Percentiles rank a stretch among this genome's conserved stretches.
These are phyloP conservation scores for Chrysogorgia sp. DNA, from an alignment of 92 coral and sea anemone genomes.

Conservation along the genomic window DNA sequence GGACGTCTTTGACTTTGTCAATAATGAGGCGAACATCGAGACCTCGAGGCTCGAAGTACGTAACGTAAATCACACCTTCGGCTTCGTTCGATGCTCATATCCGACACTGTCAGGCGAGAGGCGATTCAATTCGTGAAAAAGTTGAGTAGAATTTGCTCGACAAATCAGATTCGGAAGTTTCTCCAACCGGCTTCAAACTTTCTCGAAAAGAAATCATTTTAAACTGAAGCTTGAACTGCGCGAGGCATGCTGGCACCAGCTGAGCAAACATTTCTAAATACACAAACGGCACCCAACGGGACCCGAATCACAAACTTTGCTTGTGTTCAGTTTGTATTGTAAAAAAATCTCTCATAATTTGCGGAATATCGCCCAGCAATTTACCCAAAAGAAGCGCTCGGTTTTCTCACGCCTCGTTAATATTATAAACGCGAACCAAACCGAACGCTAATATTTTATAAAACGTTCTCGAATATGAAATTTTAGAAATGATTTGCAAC, in stretches of 20 bases:
- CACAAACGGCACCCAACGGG: constrained; percentile 31
- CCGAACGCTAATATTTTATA: too few species aligned
- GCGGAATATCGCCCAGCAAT: neutral
- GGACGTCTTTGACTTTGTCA: too few species aligned
- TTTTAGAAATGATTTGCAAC: too few species aligned
- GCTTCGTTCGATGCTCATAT: too few species aligned
- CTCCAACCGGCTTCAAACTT: neutral
- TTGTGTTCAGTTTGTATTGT: constrained; percentile 11
- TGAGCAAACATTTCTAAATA: constrained; percentile 20
- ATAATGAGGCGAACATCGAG: too few species aligned
- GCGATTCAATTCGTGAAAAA: neutral
- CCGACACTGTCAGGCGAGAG: too few species aligned
- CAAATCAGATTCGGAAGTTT: neutral
- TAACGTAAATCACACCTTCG: too few species aligned
- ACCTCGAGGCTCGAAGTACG: too few species aligned
- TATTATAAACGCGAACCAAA: too few species aligned
- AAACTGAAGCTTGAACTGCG: constrained; percentile 15
- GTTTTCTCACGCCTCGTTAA: too few species aligned
- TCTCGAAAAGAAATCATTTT: constrained; percentile 33
- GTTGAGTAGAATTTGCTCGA: neutral
- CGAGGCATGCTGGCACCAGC: constrained; percentile 23
- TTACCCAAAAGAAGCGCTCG: too few species aligned
- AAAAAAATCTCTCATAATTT: neutral
- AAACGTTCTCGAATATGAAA: too few species aligned
- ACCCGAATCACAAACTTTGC: neutral